Conservation (phyloP, 2,113 vertebrate species). For the Motacilla alba region DNA sequence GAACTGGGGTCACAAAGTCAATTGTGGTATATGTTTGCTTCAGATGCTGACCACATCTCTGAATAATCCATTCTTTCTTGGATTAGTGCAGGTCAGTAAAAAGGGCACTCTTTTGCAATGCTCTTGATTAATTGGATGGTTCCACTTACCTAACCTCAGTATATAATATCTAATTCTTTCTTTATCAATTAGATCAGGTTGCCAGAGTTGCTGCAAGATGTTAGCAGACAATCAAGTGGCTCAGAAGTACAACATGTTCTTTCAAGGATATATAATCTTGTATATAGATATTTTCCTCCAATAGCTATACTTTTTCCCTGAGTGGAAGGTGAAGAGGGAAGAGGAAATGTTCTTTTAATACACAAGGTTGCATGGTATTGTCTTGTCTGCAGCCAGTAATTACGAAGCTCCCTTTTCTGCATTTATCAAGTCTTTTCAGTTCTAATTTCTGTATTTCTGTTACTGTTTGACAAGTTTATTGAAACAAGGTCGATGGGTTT, state of each 20-base stretch:
- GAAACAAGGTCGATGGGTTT: background rate
- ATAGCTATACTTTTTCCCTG: background rate
- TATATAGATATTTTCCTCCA: background rate
- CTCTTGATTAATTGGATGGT: constrained; percentile 36
- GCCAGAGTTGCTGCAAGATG: background rate
- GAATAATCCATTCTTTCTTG: constrained; percentile 46
- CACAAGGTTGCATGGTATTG: background rate
- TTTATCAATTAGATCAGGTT: constrained; percentile 1
- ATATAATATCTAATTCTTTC: constrained; percentile 6
- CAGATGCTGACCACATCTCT: constrained; percentile 30
- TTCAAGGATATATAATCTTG: background rate
- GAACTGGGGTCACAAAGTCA: constrained; percentile 10
- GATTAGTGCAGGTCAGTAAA: constrained; percentile 29
- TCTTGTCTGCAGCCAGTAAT: background rate
- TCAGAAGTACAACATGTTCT: background rate
- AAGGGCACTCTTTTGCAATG: background rate
- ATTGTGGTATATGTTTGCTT: background rate
- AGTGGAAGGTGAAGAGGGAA: background rate
- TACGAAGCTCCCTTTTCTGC: background rate
- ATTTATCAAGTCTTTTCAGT: background rate
- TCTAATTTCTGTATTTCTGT: background rate
- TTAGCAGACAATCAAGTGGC: background rate
- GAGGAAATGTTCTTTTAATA: background rate
- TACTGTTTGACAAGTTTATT: background rate
- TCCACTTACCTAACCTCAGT: constrained; percentile 30